phyloP scores from a whole-genome alignment of 2,797 vertebrate genomes.

The Argya squamiceps region DNA sequence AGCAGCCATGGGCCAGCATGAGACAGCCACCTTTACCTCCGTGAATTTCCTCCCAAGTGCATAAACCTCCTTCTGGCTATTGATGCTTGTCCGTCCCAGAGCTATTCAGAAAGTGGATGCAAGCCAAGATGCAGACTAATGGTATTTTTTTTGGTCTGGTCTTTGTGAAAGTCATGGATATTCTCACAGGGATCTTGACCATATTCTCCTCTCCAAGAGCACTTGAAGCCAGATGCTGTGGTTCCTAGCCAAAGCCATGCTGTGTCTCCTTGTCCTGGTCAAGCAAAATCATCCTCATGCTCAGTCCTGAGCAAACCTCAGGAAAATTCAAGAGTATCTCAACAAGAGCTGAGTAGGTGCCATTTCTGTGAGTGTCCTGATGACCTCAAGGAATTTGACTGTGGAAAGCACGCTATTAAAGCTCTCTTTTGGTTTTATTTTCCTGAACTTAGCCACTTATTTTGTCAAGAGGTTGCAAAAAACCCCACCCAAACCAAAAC shows the following conservation, averaged over 20 bases:
- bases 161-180: background rate
- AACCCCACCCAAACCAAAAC: background rate
- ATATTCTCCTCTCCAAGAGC: background rate
- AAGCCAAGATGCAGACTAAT: background rate
- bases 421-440: background rate
- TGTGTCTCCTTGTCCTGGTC: background rate
- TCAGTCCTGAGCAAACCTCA: background rate
- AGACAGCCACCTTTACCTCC: background rate
- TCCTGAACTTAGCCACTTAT: background rate
- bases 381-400: background rate
- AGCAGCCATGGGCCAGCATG: background rate
- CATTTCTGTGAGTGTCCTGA: background rate
- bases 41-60: background rate
- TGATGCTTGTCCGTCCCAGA: background rate
- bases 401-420: background rate
- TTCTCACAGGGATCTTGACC: background rate
- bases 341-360: background rate
- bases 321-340: background rate
- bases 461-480: background rate
- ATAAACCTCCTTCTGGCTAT: background rate
- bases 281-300: background rate
- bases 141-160: background rate
- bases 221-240: background rate
- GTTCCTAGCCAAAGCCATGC: background rate
- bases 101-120: background rate